Conservation (phyloP, 2,113 vertebrate species). For the Alosa alosa region DNA sequence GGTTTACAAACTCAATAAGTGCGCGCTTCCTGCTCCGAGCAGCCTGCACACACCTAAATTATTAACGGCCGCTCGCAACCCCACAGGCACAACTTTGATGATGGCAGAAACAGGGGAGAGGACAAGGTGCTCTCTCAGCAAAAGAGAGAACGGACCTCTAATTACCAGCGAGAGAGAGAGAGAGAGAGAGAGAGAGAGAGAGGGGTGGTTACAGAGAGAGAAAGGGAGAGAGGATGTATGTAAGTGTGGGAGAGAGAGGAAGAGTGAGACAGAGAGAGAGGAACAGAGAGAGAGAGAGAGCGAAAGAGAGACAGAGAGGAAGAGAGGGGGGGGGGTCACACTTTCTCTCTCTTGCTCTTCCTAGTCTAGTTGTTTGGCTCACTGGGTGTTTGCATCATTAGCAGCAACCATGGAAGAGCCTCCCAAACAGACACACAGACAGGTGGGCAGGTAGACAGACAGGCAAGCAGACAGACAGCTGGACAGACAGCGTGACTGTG, state of each 20-base stretch:
- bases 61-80: constrained; percentile 88
- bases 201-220: constrained; percentile 63
- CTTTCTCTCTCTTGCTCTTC: too few relatives aligned
- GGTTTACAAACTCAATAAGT: constrained; percentile 98
- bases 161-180: constrained; percentile 89
- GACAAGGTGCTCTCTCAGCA: constrained; percentile 98
- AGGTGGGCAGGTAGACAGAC: too few relatives aligned
- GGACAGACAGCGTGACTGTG: not conserved
- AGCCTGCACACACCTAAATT: constrained; percentile 93
- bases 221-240: constrained; percentile 62
- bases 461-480: too few relatives aligned
- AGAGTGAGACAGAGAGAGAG: constrained; percentile 79
- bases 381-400: not conserved
- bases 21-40: constrained; percentile 91
- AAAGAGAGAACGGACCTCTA: constrained; percentile 94
- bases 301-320: constrained; percentile 58
- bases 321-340: constrained; percentile 64
- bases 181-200: constrained; percentile 70
- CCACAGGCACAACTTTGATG: constrained; percentile 98
- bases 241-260: not conserved
- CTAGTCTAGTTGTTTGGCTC: not conserved
- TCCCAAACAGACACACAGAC: not conserved
- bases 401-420: not conserved
- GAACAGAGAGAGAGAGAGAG: constrained; percentile 44
- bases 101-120: constrained; percentile 84